Evolutionary conservation across 2,113 vertebrate species (phyloP).

Genomic region (Hippocampus zosterae): DNA sequence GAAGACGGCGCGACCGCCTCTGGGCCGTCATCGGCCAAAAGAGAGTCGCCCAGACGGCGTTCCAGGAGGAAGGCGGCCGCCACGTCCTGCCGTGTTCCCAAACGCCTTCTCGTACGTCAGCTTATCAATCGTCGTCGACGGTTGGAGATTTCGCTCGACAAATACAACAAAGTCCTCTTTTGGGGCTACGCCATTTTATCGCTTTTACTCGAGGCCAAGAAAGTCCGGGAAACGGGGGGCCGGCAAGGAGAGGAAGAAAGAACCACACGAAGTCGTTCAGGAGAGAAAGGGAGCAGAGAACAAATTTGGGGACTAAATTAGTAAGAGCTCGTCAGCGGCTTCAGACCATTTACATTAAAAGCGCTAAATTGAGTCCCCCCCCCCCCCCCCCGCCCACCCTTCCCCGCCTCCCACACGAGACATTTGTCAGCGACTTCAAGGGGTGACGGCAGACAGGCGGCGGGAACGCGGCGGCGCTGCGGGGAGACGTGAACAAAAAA

Average conservation of each 20-base stretch:
- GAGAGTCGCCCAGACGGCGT: slow-evolving; percentile 35
- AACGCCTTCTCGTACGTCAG: slow-evolving; percentile 20
- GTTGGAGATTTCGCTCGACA: slow-evolving; percentile 14
- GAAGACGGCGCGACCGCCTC: slow-evolving; percentile 64
- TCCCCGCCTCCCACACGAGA: slow-evolving; percentile 28
- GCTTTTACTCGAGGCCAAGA: neutral
- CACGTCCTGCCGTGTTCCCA: neutral
- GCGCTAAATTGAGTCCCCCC: slow-evolving; percentile 56
- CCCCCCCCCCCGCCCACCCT: slow-evolving; percentile 13
- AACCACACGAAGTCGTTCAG: slow-evolving; percentile 34
- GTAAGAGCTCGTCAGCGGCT: slow-evolving; percentile 37
- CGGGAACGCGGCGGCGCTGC: slow-evolving; percentile 12
- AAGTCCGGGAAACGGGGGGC: neutral
- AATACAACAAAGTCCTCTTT: no score
- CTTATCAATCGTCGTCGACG: slow-evolving; percentile 27
- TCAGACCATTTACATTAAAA: slow-evolving; percentile 55
- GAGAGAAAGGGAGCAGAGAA: slow-evolving; percentile 15
- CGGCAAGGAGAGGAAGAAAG: neutral
- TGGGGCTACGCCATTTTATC: no score
- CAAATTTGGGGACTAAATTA: slow-evolving; percentile 53
- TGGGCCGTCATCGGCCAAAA: slow-evolving; percentile 63
- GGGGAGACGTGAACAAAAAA: slow-evolving; percentile 27
- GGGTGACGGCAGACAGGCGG: slow-evolving; percentile 14
- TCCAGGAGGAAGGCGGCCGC: slow-evolving; percentile 17
- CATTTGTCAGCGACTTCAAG: slow-evolving; percentile 62